phyloP scores from a whole-genome alignment of 2,113 vertebrate species.

The Murina feae region DNA sequence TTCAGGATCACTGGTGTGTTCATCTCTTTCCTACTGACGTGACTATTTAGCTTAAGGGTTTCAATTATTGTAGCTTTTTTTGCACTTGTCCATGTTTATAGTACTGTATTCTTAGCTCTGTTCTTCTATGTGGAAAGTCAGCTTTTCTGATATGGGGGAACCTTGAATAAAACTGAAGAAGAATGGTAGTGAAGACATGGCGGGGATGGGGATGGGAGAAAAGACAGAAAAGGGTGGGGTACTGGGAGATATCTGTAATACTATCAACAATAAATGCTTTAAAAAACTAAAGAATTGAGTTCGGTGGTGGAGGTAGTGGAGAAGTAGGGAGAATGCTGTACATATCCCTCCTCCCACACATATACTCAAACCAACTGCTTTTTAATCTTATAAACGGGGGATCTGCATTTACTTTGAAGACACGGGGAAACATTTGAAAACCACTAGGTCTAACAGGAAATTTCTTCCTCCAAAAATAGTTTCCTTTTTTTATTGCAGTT shows the following conservation, averaged over 20 bases:
- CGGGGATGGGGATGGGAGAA: no score
- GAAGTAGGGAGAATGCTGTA: background rate
- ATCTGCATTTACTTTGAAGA: background rate
- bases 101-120: background rate
- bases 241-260: no score
- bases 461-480: background rate
- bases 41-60: background rate
- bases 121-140: background rate
- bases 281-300: background rate
- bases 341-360: background rate
- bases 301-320: background rate
- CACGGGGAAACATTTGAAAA: background rate
- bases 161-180: background rate
- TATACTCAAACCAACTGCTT: background rate
- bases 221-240: no score
- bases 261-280: no score
- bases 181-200: background rate
- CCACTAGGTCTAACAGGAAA: background rate
- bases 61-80: slow-evolving; percentile 18
- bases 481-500: background rate
- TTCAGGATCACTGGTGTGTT: background rate
- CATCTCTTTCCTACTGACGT: background rate
- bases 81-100: background rate
- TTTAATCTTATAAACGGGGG: background rate
- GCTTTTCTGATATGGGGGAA: background rate